Conservation (phyloP, 2,888 invertebrate species). For the Meteorus cinctellus region DNA sequence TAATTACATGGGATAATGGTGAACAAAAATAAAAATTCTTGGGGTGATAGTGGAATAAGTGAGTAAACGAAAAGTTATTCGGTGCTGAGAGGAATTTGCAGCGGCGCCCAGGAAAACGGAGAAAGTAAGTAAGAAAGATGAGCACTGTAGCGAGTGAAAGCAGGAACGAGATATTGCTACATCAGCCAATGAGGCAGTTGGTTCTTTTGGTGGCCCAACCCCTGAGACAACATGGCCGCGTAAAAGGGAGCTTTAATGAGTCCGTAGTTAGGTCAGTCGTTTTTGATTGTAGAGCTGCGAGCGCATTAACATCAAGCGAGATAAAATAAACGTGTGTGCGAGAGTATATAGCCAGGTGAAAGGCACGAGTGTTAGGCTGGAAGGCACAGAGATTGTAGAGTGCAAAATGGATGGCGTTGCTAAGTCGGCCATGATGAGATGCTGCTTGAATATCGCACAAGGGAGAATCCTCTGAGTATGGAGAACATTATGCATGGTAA, state of each 20-base stretch:
- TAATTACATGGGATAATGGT: neutral
- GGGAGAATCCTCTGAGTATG: conserved; percentile 45
- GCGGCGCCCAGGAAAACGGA: conserved; percentile 20
- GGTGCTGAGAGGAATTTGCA: neutral
- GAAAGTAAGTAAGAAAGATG: conserved; percentile 38
- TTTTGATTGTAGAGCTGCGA: conserved; percentile 46
- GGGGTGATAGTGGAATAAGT: conserved; percentile 29
- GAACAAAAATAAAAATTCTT: neutral
- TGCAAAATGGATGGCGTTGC: conserved; percentile 58
- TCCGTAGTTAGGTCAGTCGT: conserved; percentile 59
- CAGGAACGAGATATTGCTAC: conserved; percentile 46
- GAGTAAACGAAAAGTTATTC: conserved; percentile 19
- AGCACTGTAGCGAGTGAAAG: conserved; percentile 34
- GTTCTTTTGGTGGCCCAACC: conserved; percentile 71
- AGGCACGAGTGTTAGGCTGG: conserved; percentile 40
- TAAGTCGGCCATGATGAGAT: conserved; percentile 70
- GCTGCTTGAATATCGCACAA: conserved; percentile 57
- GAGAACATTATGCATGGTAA: conserved; percentile 34
- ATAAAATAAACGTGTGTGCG: conserved; percentile 47
- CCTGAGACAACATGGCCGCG: conserved; percentile 71
- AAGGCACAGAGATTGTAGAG: conserved; percentile 44
- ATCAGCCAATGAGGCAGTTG: conserved; percentile 68
- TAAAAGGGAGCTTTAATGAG: conserved; percentile 64
- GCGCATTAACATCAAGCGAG: conserved; percentile 32
- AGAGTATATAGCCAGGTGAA: conserved; percentile 45